Conservation (phyloP, 2,113 vertebrate species). For the Motacilla tschutschensis region DNA sequence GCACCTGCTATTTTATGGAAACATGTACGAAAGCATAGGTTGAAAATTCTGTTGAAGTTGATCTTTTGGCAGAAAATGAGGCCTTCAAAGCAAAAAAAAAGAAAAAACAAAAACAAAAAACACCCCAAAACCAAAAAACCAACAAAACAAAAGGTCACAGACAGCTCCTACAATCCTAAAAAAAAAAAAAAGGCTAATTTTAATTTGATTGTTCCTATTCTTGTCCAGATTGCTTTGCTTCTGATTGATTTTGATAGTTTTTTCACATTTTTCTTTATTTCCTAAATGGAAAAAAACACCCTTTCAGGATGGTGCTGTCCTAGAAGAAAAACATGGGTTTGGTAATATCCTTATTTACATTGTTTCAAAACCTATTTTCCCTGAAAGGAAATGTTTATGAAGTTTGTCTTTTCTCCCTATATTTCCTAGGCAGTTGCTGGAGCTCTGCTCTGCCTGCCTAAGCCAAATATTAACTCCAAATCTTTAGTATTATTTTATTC, state of each 20-base stretch:
- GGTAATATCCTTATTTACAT: slow-evolving; percentile 46
- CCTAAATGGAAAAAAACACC: slow-evolving; percentile 9
- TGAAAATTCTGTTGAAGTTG: neutral
- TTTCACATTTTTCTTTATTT: neutral
- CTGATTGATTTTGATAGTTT: neutral
- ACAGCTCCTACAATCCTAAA: neutral
- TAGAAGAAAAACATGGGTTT: neutral
- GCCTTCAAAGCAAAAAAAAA: neutral
- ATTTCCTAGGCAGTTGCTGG: slow-evolving; percentile 10
- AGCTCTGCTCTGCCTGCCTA: neutral
- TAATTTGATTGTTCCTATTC: neutral
- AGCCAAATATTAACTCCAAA: neutral
- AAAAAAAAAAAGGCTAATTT: neutral
- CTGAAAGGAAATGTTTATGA: slow-evolving; percentile 58
- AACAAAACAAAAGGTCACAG: neutral
- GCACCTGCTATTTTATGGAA: neutral
- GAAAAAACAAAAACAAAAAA: no score
- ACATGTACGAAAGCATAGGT: neutral
- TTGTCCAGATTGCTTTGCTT: neutral
- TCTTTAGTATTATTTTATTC: neutral
- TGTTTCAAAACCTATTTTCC: slow-evolving; percentile 41
- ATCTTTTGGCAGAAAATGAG: neutral
- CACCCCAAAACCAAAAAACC: no score
- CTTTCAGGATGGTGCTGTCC: neutral
- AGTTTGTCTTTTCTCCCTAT: slow-evolving; percentile 35